Base-by-base conservation (phyloP, 1,140 invertebrate genomes). In the Anadara kagoshimensis region DNA sequence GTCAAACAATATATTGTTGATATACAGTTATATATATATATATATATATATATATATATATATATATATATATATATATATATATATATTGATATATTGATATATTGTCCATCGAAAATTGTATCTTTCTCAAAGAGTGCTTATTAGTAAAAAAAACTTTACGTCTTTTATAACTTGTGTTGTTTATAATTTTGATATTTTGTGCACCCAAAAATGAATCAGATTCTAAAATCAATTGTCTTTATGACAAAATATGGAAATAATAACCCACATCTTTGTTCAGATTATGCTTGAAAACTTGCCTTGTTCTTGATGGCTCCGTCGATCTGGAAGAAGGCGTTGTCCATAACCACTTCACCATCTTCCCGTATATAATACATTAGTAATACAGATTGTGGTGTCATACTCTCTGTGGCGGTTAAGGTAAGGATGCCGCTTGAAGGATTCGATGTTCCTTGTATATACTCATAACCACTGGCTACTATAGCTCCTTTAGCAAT, bases 281-380 rank as follows among this genome's bases (percentile, higher is more conserved):
- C 14, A 51, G 18, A 51, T 51, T 18, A n/a, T 51, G n/a, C 24
- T 56, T 29, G 14, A 24, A 24, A 7, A 45, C 41, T 56, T 61
- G 75, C 76, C 62, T 74, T 54, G 49, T 78, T 77, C 61, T 71
- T 51, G 41, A 80, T 79, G 10, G 76, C 45, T 22, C 69, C 68
- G 10, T 75, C 62, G 0, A 80, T 75, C n/a, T 73, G 65, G 26
- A 82, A 75, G 12, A 62, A 57, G 14, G 78, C 45, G 16, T 61
- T 68, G 45, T 80, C 76, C 10, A 72, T 62, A 4, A 80, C 78
- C 12, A 73, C 67, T 59, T 80, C 76, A 0, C 78, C 78, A n/a
- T 62, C 43, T 69, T 75, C 53, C 5, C 65, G 53, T 0, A 78
- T 44, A 16, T 72, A 78, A 57, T 80, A 82, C 18, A 82, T 59